Evolutionary conservation across 2,888 invertebrate genomes (phyloP).

Genomic region (Phasia obesa): DNA sequence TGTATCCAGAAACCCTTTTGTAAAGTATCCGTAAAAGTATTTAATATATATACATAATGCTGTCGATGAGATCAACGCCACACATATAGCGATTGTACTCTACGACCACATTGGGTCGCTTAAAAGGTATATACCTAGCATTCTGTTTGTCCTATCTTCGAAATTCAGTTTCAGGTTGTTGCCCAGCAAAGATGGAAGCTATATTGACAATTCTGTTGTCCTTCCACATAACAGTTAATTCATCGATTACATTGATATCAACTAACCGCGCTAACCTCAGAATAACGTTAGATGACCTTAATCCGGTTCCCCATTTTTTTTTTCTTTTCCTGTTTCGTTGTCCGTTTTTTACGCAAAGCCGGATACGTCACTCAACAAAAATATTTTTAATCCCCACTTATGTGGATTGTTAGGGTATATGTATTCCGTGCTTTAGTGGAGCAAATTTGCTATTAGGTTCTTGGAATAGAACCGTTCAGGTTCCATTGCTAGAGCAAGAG

Average conservation of each 20-base stretch:
- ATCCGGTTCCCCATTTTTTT: too few species aligned
- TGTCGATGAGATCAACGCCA: conserved; percentile 62
- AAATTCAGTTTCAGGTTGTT: conserved; percentile 43
- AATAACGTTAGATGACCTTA: too few species aligned
- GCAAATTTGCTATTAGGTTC: too few species aligned
- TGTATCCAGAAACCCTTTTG: too few species aligned
- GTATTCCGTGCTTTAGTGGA: too few species aligned
- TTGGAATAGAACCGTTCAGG: too few species aligned
- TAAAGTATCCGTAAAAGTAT: conserved; percentile 42
- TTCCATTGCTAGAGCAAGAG: conserved; percentile 13
- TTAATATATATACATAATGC: conserved; percentile 59
- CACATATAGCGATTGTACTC: conserved; percentile 21
- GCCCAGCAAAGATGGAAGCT: conserved; percentile 59
- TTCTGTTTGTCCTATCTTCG: conserved; percentile 49
- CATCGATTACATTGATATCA: conserved; percentile 49
- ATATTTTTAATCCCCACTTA: too few species aligned
- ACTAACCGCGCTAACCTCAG: too few species aligned
- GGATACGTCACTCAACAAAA: too few species aligned
- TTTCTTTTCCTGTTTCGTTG: too few species aligned
- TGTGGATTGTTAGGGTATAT: too few species aligned
- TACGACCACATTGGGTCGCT: conserved; percentile 44
- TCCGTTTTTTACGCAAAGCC: too few species aligned
- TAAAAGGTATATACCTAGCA: conserved; percentile 37
- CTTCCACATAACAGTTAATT: conserved; percentile 58
- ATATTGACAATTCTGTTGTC: conserved; percentile 64